A percentile compares a stretch with the other conserved stretches of the same genome.
phyloP scores from a whole-genome alignment of 1,140 invertebrate species.

The Plodia interpunctella region DNA sequence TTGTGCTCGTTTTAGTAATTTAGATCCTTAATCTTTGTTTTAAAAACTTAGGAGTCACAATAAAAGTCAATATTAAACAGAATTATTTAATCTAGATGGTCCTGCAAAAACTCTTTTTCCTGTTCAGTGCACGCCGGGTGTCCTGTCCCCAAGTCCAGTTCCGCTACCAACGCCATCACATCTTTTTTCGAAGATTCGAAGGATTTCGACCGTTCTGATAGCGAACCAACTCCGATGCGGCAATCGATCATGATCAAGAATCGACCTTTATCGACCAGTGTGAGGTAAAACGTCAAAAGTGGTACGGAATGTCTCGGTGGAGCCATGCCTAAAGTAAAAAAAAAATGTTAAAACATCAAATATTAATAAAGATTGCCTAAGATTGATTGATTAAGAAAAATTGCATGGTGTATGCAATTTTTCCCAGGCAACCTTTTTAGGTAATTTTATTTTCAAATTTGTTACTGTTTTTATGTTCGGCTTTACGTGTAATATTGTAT shows the following conservation, averaged over 20 bases:
- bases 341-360: too few species aligned
- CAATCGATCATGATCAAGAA: conserved; percentile 55
- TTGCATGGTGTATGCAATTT: too few species aligned
- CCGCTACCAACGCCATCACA: conserved; percentile 22
- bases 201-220: conserved; percentile 29
- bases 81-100: neutral
- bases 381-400: too few species aligned
- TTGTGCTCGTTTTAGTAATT: too few species aligned
- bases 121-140: conserved; percentile 37
- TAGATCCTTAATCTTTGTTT: too few species aligned
- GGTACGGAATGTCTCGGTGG: conserved; percentile 36
- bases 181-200: conserved; percentile 27
- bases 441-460: too few species aligned
- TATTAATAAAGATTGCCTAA: too few species aligned
- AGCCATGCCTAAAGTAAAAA: conserved; percentile 34
- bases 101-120: conserved; percentile 23
- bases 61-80: too few species aligned
- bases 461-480: too few species aligned
- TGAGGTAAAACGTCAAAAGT: conserved; percentile 48
- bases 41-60: too few species aligned
- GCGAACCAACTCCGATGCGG: conserved; percentile 29
- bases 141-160: conserved; percentile 35
- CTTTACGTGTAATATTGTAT: too few species aligned
- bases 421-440: too few species aligned
- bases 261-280: conserved; percentile 37